Evolutionary conservation across 2,888 invertebrate genomes (phyloP), one percentile per base, ranked within the genome.

Genomic region (Hofmannophila pseudospretella): DNA sequence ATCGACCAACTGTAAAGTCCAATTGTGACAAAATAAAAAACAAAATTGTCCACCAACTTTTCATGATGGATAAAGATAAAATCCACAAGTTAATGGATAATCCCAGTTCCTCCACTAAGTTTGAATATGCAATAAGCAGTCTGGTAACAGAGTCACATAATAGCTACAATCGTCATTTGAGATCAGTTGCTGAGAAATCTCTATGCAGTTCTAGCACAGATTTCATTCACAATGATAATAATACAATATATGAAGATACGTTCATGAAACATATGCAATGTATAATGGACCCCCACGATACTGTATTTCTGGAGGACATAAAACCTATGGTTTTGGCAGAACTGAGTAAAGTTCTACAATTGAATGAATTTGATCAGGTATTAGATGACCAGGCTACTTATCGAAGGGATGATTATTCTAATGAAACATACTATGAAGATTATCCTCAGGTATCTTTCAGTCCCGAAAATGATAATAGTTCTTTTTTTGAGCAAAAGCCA

Each of bases 181-280:
- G 88, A 42, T 80, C 80, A 41, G 74, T 77, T 25, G 88, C 88
- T 3, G 88, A 88, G 40, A 85, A 87, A 46, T 85, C 88, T 7
- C 56, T 88, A 1, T 67, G 67, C 37, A 68, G 60, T 34, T 67
- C 78, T 23, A 74, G 71, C 51, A 80, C 70, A 56, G 82, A 63
- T 58, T 89, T 58, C 89, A 80, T 49, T 89, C 91, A 54, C 42
- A 93, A 77, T 52, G 90, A 89, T 33, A 94, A 88, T 44, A 82
- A 85, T 40, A 58, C 93, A 39, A 85, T 93, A 88, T 85, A 90
- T 90, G 60, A 95, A 63, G 58, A 95, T 89, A 88, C 95, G 89
- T 77, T 95, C 89, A 74, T 96, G 93, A 59, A 95, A 78, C 56
- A 93, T 70, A 75, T 89, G 88, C 89, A 88, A 41, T 88, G 88